phyloP scores from a whole-genome alignment of 2,113 vertebrate species.

The Triplophysa dalaica region DNA sequence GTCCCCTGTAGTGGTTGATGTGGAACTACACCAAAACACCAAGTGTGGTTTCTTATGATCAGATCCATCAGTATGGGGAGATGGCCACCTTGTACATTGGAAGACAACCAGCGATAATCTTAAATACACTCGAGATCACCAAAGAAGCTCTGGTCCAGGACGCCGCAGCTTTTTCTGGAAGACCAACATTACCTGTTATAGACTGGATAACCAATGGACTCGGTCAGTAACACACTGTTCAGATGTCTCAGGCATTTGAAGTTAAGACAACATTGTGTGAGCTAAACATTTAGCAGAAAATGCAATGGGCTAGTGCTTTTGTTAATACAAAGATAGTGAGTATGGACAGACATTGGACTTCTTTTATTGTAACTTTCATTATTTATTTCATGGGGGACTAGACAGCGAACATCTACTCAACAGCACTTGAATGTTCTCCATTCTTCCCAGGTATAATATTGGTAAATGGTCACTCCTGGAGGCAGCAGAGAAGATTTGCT shows the following conservation, averaged over 20 bases:
- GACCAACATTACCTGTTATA: conserved; percentile 41
- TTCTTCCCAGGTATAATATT: conserved; percentile 43
- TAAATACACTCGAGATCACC: conserved; percentile 41
- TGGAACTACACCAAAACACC: no score
- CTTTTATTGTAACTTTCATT: no score
- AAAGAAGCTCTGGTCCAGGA: conserved; percentile 52
- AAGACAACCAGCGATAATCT: conserved; percentile 20
- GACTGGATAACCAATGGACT: conserved; percentile 42
- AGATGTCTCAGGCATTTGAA: neutral
- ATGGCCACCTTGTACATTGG: conserved; percentile 31
- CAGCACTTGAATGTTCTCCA: neutral
- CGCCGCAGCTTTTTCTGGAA: conserved; percentile 41
- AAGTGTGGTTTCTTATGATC: neutral
- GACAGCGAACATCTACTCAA: neutral
- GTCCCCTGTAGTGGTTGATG: no score
- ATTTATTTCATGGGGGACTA: no score
- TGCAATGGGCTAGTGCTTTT: no score
- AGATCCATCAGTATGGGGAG: conserved; percentile 51
- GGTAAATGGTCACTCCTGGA: conserved; percentile 48
- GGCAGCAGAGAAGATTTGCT: conserved; percentile 60
- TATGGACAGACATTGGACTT: no score
- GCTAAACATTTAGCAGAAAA: neutral
- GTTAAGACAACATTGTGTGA: no score
- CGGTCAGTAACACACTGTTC: conserved; percentile 37
- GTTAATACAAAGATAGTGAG: no score